These are phyloP conservation scores for Lasioglossum zephyrum DNA, from an alignment of 2,888 invertebrate species.

Conservation along the genomic window DNA sequence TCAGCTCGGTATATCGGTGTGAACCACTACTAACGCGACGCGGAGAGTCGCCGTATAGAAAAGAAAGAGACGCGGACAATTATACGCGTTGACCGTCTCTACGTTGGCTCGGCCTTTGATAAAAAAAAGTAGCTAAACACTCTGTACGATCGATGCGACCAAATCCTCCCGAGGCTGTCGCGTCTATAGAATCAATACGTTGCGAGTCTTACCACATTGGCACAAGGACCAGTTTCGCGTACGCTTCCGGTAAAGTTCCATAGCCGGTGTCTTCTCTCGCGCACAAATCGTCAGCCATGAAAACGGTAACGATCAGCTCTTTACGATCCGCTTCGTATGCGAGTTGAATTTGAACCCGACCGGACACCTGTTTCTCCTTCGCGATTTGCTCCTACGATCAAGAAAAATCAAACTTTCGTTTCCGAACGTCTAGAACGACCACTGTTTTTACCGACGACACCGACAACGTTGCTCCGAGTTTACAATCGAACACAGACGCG, in stretches of 20 bases:
- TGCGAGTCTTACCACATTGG: slow-evolving; percentile 89
- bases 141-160: too few species aligned
- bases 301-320: slow-evolving; percentile 93
- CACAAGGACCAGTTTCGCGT: slow-evolving; percentile 92
- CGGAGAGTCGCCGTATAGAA: too few species aligned
- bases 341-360: slow-evolving; percentile 94
- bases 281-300: slow-evolving; percentile 94
- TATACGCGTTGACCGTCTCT: too few species aligned
- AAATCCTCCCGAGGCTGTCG: too few species aligned
- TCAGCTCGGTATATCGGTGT: too few species aligned
- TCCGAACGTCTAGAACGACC: background rate
- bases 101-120: too few species aligned
- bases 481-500: slow-evolving; percentile 53
- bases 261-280: slow-evolving; percentile 92
- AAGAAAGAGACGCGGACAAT: too few species aligned
- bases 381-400: slow-evolving; percentile 88
- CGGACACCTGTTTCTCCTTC: slow-evolving; percentile 91
- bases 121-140: too few species aligned
- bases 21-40: too few species aligned
- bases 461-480: slow-evolving; percentile 27
- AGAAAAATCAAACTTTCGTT: slow-evolving; percentile 9
- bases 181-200: background rate
- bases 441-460: background rate
- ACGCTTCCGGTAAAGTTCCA: slow-evolving; percentile 92
- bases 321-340: slow-evolving; percentile 94